A percentile compares a stretch with the other conserved stretches of the same genome.
These are phyloP conservation scores for Automeris io DNA, from an alignment of 2,888 invertebrate genomes.

Conservation along the genomic window DNA sequence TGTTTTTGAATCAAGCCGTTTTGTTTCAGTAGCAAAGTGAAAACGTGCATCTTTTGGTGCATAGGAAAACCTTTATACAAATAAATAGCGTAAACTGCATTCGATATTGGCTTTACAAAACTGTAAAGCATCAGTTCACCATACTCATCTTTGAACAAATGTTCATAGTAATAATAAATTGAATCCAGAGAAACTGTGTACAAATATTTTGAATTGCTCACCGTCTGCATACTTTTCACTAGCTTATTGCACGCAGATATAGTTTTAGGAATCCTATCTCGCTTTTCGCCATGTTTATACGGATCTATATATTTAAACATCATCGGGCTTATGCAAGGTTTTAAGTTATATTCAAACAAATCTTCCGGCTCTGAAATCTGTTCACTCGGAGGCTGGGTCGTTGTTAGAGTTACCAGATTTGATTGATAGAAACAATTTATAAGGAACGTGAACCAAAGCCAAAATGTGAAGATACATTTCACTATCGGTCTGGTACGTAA, in stretches of 20 bases:
- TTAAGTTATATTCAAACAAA: background rate
- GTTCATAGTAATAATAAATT: background rate
- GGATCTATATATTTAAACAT: background rate
- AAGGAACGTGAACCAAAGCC: constrained; percentile 2
- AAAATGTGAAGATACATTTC: constrained; percentile 1
- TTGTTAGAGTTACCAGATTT: background rate
- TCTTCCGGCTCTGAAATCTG: background rate
- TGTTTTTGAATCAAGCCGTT: background rate
- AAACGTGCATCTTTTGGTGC: background rate
- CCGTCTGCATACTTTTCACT: background rate
- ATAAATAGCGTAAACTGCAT: background rate
- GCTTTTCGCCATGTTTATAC: background rate
- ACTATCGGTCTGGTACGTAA: background rate
- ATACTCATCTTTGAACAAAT: constrained; percentile 2
- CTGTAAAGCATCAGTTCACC: background rate
- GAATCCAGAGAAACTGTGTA: background rate
- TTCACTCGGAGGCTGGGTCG: background rate
- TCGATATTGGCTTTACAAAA: background rate
- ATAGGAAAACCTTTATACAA: constrained; percentile 15
- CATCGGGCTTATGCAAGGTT: background rate
- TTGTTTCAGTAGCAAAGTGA: background rate
- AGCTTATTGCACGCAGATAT: background rate
- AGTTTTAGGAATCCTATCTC: background rate
- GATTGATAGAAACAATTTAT: constrained; percentile 8
- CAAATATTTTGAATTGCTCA: constrained; percentile 1